Conservation (phyloP, 2,797 vertebrate species). For the Hapalemur alaotrensis region DNA sequence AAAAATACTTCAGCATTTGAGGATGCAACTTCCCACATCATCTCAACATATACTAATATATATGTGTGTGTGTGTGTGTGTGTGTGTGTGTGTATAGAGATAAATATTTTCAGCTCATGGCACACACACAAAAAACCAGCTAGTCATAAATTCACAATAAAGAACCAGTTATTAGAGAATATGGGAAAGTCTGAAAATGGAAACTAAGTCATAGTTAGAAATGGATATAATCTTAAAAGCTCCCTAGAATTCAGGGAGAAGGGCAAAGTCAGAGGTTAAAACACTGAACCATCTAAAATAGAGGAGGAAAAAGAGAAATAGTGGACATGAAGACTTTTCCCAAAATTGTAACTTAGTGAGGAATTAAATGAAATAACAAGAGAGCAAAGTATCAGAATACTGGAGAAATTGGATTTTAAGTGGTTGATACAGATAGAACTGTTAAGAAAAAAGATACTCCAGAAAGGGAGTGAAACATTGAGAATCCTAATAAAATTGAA, state of each 20-base stretch:
- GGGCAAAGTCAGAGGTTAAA: neutral
- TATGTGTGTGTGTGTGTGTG: neutral
- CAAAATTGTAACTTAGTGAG: neutral
- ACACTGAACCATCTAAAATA: neutral
- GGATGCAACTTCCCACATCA: neutral
- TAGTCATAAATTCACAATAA: neutral
- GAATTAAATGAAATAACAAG: neutral
- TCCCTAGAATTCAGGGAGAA: neutral
- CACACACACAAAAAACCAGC: neutral
- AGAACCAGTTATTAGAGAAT: neutral
- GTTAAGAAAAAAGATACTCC: neutral
- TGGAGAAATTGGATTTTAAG: neutral
- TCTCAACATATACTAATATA: neutral
- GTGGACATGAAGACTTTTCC: neutral
- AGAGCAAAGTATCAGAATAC: neutral
- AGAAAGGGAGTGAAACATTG: neutral
- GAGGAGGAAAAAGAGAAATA: neutral
- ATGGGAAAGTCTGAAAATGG: neutral
- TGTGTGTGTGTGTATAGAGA: too few relatives aligned
- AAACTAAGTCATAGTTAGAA: neutral
- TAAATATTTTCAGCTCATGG: neutral
- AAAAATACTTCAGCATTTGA: neutral
- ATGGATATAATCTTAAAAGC: neutral
- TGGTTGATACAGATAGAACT: neutral
- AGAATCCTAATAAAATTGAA: neutral